Base-by-base conservation (phyloP, 2,888 invertebrate species). In the Chrysomela aeneicollis region DNA sequence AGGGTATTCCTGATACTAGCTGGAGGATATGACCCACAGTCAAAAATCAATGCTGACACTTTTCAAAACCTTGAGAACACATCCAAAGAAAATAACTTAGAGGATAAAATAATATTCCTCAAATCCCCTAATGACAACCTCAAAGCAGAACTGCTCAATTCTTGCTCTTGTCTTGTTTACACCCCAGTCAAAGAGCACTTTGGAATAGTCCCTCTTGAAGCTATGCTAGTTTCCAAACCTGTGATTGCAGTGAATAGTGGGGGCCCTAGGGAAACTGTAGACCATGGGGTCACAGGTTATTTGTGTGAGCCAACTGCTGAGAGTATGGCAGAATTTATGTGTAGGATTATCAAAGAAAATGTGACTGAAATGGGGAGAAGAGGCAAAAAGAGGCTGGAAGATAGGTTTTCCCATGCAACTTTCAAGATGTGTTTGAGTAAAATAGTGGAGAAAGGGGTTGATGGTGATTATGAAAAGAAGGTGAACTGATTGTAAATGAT, bases 201-300 rank as follows among this genome's bases (percentile, higher is more conserved):
- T 85, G 99, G 99, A 4, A 99, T 99, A 76, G 99, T 99, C 8
- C 99, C 99, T 0, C 85, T 99, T 59, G 99, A 99, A 85, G 97
- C 98, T 0, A 99, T 99, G 99, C 94, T 94, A 79, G 90, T 91
- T 79, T 86, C 88, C 2, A 93, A 94, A 77, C 97, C 98, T 3
- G 97, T 99, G 0, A 90, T 99, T 71, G 99, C 99, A 0, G 92
- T 94, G 0, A 93, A 95, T 76, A 94, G 93, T 76, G 99, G 99
- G 22, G 99, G 99, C 0, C 99, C 99, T 0, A 89, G 89, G 1
- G 99, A 99, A 82, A 97, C 99, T 0, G 86, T 99, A 53, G 85
- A 89, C 0, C 86, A 94, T 83, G 89, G 88, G 57, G 86, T 88
- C 0, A 95, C 94, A 0, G 96, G 96, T 0, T 94, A 89, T 75